Base-by-base conservation (phyloP, 2,797 vertebrate species). In the Antrozous pallidus region DNA sequence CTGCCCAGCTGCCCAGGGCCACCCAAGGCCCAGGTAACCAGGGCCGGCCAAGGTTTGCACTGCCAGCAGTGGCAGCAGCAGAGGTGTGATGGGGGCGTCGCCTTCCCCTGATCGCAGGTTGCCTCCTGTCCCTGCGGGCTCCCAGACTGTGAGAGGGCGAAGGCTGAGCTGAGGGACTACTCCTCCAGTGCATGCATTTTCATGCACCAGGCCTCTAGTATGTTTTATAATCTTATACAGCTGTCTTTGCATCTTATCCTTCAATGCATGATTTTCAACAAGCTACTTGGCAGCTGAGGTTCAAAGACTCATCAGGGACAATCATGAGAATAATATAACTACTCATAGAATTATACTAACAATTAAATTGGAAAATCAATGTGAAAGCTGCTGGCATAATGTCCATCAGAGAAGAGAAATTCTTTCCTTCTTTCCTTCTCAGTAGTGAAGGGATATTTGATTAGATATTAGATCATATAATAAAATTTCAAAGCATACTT, bases 361-460 rank as follows among this genome's bases (percentile, higher is more conserved):
- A 74, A 58, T 79, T 87, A 92, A 75, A 90, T 54, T 86, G 11
- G 49, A 89, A 95, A 91, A 93, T 42, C 18, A 7, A 56, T 20
- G 6, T 75, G 31, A 90, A 88, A 79, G 45, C 31, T 70, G 47
- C n/a, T 81, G 33, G 33, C 17, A 56, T 22, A 54, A 45, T 2
- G 4, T 4, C 82, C 82, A 49, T 49, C 28, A 78, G 18, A 89
- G 24, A 80, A 61, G 22, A 42, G 18, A 81, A 75, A 63, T 69
- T 4, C 13, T 91, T 67, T 54, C 40, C 22, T 82, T 83, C 36
- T 40, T 85, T 88, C 26, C 36, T 73, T 40, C 40, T 71, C 28
- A 33, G 33, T 74, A 47, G 56, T 75, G 65, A 86, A 71, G 31
- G 8, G 26, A 80, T 81, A 17, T 61, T 40, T 77, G 80, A 14